phyloP scores from a whole-genome alignment of 1,140 invertebrate species.

The Rhopalosiphum maidis region DNA sequence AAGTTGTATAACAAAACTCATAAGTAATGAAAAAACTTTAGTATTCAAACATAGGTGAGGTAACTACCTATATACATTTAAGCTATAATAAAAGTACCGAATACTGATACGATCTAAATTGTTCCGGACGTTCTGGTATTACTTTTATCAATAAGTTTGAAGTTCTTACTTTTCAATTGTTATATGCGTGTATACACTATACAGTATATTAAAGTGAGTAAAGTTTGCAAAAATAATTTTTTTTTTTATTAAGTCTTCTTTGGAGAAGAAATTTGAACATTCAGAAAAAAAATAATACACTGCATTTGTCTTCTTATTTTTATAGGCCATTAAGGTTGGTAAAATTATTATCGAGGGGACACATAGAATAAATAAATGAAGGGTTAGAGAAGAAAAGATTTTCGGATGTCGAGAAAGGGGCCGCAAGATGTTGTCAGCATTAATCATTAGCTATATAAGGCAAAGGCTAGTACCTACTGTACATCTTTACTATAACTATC shows the following conservation, averaged over 20 bases:
- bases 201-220: background rate
- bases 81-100: background rate
- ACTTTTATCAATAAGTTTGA: constrained; percentile 23
- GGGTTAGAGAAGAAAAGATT: background rate
- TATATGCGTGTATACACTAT: background rate
- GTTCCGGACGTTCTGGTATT: background rate
- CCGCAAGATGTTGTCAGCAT: background rate
- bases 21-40: constrained; percentile 9
- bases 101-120: background rate
- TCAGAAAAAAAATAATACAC: background rate
- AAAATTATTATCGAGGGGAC: background rate
- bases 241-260: constrained; percentile 10
- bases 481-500: background rate
- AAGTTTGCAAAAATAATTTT: background rate
- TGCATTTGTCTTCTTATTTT: background rate
- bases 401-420: background rate
- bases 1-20: background rate
- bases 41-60: background rate
- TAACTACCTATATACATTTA: background rate
- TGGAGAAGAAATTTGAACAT: background rate
- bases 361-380: background rate
- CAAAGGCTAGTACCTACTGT: background rate
- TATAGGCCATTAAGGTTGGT: background rate
- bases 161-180: background rate
- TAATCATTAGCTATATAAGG: background rate